Evolutionary conservation across 2,113 vertebrate species (phyloP), one percentile per base, ranked within the genome.

Genomic region (Meles meles): DNA sequence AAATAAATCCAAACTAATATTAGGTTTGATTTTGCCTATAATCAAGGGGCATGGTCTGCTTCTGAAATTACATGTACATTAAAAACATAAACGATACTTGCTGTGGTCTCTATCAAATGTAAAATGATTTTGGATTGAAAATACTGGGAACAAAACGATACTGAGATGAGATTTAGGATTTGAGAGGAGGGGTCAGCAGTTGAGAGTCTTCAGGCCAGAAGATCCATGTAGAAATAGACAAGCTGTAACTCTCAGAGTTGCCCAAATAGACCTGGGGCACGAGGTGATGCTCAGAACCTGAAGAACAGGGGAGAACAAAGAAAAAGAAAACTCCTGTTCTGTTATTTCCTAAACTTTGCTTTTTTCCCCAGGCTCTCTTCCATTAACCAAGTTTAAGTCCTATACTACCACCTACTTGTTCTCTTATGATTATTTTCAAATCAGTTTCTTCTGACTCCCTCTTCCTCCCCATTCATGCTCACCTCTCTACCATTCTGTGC

Each of bases 1-100:
- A 98, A 98, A 98, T 97, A 98, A 98, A 98, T 93, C 96, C 94
- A 97, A 97, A 95, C 79, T 98, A 97, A 97, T 97, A 98, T 93
- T 86, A 97, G 80, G 88, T 97, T 98, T 98, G 97, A 98, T 97
- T 95, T 97, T 96, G 88, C 93, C 98, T 97, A 93, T 88, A 97
- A 97, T 81, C 90, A 96, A 93, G 87, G 59, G 69, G 17, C 96
- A 74, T 1, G 0, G 89, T 71, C 63, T 76, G 67, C 81, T 97
- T 80, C 82, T 87, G 95, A 97, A 96, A 67, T 97, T 55, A 97
- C 23, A 47, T 96, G 96, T 96, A 49, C 39, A 69, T 77, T 88
- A 94, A 79, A 94, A 93, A 95, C 34, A 57, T 72, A 94, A 63
- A 15, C 83, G 42, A 55, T 27, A n/a, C 44, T 88, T 47, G 42